Percentiles rank a stretch among this genome's conserved stretches.
These are phyloP conservation scores for Nannoperca australis DNA, from an alignment of 2,797 vertebrate genomes.

Conservation along the genomic window DNA sequence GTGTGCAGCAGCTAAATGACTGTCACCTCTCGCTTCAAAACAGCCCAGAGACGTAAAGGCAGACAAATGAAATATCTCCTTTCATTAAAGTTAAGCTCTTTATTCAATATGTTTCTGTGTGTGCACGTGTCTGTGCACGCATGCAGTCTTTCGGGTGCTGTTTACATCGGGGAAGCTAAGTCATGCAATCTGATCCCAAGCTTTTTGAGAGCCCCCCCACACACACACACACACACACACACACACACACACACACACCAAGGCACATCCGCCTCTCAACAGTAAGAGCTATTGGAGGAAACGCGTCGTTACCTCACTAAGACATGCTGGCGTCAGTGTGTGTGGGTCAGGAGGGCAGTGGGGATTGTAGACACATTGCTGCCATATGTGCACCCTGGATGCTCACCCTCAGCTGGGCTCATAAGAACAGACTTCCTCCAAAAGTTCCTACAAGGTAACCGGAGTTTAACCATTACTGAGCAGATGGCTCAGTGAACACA, in stretches of 20 bases:
- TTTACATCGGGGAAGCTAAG: constrained; percentile 79
- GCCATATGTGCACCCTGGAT: constrained; percentile 68
- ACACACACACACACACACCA: constrained; percentile 18
- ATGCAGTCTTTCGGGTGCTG: constrained; percentile 60
- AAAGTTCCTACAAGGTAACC: constrained; percentile 60
- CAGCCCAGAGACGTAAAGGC: constrained; percentile 8
- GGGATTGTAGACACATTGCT: constrained; percentile 65
- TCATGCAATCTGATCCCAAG: constrained; percentile 79
- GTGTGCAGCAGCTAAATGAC: constrained; percentile 55
- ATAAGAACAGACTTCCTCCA: constrained; percentile 33
- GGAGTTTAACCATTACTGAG: constrained; percentile 10
- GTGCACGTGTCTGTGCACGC: constrained; percentile 12
- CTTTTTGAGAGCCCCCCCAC: constrained; percentile 47
- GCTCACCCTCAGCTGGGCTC: constrained; percentile 49
- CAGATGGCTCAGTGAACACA: constrained; percentile 42
- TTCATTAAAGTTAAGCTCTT: constrained; percentile 55
- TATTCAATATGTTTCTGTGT: constrained; percentile 49
- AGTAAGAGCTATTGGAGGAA: constrained; percentile 78
- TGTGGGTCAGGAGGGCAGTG: constrained; percentile 72
- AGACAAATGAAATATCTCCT: constrained; percentile 56
- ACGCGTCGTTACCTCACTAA: constrained; percentile 82
- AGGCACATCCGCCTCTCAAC: constrained; percentile 71
- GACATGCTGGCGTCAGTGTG: constrained; percentile 83
- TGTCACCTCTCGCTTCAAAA: constrained; percentile 40
- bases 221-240: constrained; percentile 31